Base-by-base conservation (phyloP, 2,888 invertebrate species). In the Galerucella nymphaeae region DNA sequence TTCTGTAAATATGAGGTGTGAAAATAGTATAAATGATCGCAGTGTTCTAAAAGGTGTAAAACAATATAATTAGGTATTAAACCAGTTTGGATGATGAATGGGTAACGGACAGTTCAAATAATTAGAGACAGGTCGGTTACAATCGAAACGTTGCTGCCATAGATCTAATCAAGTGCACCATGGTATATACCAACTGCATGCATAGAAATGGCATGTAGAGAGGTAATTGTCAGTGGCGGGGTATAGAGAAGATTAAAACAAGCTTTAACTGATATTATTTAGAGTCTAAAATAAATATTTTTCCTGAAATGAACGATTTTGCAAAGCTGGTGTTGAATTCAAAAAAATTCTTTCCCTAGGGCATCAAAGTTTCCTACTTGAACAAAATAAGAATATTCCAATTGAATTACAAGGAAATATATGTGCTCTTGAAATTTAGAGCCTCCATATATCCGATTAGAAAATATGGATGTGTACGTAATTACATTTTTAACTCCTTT, bases 11-110 rank as follows among this genome's bases (percentile, higher is more conserved):
- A 61, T 30, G 10, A 16, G 67, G 67, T 61, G 61, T 61, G 67
- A 61, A 67, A 67, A 67, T 4, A 2, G 20, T 57, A 57, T 57
- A 68, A 61, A 73, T 73, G 75, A 73, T 75, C 66, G 73, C 67
- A 73, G 64, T 73, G 68, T 71, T 66, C 71, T 70, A 71, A 75
- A 75, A 76, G 77, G 76, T 76, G 77, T 74, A 75, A 76, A 77
- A 72, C 65, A 73, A 76, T 74, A 75, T 78, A 80, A 80, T 80
- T 78, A 77, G 76, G 72, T 75, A 70, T 75, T 75, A 74, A 79
- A 77, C 76, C 67, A 72, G 71, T 67, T 69, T 45, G 75, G 67
- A 77, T 80, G 81, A 81, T 80, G 77, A 80, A 81, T 79, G 79
- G 74, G 70, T 73, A 67, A 77, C 76, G 76, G 80, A 79, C 81